Evolutionary conservation across 2,888 invertebrate species (phyloP), one percentile per base, ranked within the genome.

Genomic region (Euzetes globulus): DNA sequence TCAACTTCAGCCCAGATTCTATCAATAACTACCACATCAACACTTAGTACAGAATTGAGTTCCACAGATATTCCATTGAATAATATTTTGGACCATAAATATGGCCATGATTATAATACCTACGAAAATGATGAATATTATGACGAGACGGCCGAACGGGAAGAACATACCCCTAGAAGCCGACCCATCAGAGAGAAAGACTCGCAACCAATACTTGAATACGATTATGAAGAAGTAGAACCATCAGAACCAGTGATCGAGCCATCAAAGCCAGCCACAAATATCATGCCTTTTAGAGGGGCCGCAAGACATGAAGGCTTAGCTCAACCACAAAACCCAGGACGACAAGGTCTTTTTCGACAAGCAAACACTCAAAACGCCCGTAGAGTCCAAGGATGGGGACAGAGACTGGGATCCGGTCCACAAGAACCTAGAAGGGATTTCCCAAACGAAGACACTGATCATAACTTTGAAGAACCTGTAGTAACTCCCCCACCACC

Each of bases 171-270:
- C 15, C 74, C 74, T 29, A 6, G 74, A 13, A 74, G 74, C 47
- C 52, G 74, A 50, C 70, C 63, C 0, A 74, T 74, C 1, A 47
- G 74, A 37, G 74, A 74, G 45, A 74, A 74, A 71, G 74, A 74
- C 37, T 52, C 71, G 17, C 74, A 74, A 58, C 74, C 74, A 45
- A 3, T 74, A n/a, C 15, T 74, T 17, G 77, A 78, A 55, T 77
- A 77, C 58, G 77, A 77, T n/a, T 76, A 78, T 41, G 75, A 77
- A 71, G 77, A 58, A n/a, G 73, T 77, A 33, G 63, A 76, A 29
- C 75, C 76, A 1, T 73, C 72, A 19, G 17, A 50, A 19, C 37
- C 55, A 11, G n/a, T n/a, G n/a, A 4, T 71, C n/a, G 76, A 76
- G 70, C 65, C 73, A 4, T 75, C 75, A 13, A 76, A 76, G 7